Base-by-base conservation (phyloP, 2,888 invertebrate species). In the Agrotis ipsilon region DNA sequence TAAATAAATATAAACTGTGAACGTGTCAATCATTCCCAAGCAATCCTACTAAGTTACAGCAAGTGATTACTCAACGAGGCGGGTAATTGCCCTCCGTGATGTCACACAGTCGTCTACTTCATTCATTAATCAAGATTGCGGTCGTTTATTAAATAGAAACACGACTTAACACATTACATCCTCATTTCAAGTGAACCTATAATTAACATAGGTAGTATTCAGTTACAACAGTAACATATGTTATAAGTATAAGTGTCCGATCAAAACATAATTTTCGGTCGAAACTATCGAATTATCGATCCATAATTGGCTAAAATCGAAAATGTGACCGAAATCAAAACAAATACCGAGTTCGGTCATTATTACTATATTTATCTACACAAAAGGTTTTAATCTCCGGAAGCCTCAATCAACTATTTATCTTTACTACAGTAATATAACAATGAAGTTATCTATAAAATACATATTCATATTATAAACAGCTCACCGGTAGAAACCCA, bases 51-150 rank as follows among this genome's bases (percentile, higher is more conserved):
- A 63, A 59, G 59, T 61, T 78, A 54, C 51, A 59, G 61, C 55
- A 32, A 70, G 32, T 70, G 58, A 71, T 72, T 70, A 81, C 54
- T 60, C 54, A 68, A 75, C 58, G 45, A 64, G 54, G 49, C 57
- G 63, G 57, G 32, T 78, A 81, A 80, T 76, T 65, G 62, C 49
- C 66, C 57, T 46, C 46, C 43, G 39, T 81, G 74, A 65, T 46
- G 61, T 68, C 59, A 65, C 60, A 54, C 45, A 58, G n/a, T 46
- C 32, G 24, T 55, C 24, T 61, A 71, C 61, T 55, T 52, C 55
- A 70, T 66, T 80, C 51, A 66, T 78, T 79, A 78, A 62, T 57
- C 62, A 64, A 46, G 11, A 43, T 43, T 45, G 45, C 11, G 18
- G 16, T 45, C 11, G 64, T 63, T 75, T 71, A 54, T 57, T 64